phyloP scores from a whole-genome alignment of 2,797 vertebrate genomes.

The Allobates femoralis region DNA sequence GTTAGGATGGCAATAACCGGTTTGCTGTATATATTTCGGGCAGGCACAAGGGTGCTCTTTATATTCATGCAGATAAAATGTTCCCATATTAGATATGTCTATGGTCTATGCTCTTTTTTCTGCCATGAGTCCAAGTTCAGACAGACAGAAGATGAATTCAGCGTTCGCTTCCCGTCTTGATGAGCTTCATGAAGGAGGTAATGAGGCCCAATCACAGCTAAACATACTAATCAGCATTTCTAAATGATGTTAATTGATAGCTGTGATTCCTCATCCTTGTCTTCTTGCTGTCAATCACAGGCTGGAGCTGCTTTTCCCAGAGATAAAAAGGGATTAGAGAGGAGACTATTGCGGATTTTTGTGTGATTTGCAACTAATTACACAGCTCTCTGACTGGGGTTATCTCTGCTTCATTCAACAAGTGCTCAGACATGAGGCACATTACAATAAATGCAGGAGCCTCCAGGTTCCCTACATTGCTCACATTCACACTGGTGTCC shows the following conservation, averaged over 20 bases:
- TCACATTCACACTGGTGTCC: not conserved
- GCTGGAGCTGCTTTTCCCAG: conserved; percentile 35
- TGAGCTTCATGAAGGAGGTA: conserved; percentile 29
- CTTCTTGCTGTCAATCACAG: conserved; percentile 47
- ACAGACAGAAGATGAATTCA: conserved; percentile 10
- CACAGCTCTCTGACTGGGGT: conserved; percentile 44
- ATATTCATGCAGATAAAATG: not conserved
- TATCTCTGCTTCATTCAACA: conserved; percentile 56
- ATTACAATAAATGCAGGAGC: conserved; percentile 18
- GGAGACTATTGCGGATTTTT: conserved; percentile 42
- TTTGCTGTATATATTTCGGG: not conserved
- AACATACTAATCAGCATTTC: conserved; percentile 60
- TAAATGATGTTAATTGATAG: conserved; percentile 61
- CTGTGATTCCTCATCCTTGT: conserved; percentile 48
- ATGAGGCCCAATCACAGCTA: conserved; percentile 48
- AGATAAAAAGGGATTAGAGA: conserved; percentile 59
- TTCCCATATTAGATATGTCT: not conserved
- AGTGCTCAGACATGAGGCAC: conserved; percentile 51
- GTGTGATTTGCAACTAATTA: conserved; percentile 59
- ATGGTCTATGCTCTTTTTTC: not conserved
- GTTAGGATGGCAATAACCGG: not conserved
- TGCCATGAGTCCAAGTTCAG: not conserved
- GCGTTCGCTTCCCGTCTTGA: conserved; percentile 7
- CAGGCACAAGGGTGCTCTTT: not conserved
- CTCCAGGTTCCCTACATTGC: not conserved